A percentile compares a stretch with the other conserved stretches of the same genome.
These are phyloP conservation scores for Leptocoma aspasia DNA, from an alignment of 2,113 vertebrate genomes.

Conservation along the genomic window DNA sequence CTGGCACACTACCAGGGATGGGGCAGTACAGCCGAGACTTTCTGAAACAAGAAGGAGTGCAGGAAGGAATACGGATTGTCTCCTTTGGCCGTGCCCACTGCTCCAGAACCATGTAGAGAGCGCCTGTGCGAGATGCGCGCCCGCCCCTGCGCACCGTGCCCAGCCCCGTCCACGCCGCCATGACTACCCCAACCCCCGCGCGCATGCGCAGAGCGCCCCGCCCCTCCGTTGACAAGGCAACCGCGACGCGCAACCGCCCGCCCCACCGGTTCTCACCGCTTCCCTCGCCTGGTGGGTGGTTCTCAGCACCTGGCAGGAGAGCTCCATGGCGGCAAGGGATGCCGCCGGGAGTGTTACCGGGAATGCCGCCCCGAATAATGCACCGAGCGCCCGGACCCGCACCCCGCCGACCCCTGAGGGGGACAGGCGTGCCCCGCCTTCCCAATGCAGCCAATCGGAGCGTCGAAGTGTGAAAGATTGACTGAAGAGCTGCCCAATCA, in stretches of 20 bases:
- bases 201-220: not conserved
- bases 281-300: slow-evolving; percentile 75
- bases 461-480: not conserved
- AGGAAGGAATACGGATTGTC: rapidly evolving
- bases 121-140: rapidly evolving
- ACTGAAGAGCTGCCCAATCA: rapidly evolving
- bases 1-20: not conserved
- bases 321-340: slow-evolving; percentile 67
- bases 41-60: rapidly evolving
- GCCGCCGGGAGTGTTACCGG: not conserved
- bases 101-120: rapidly evolving
- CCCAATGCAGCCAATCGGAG: not conserved
- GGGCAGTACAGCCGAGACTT: not conserved
- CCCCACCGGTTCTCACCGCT: slow-evolving; percentile 70
- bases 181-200: rapidly evolving
- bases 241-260: not conserved
- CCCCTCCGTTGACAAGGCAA: not conserved
- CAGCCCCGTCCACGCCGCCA: rapidly evolving
- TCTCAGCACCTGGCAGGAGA: slow-evolving; percentile 78
- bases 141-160: rapidly evolving
- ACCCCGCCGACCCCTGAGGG: no score
- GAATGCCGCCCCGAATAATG: not conserved
- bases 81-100: rapidly evolving
- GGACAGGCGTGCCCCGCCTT: rapidly evolving
- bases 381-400: rapidly evolving